Evolutionary conservation across 2,888 invertebrate genomes (phyloP).

Genomic region (Noctua janthe): DNA sequence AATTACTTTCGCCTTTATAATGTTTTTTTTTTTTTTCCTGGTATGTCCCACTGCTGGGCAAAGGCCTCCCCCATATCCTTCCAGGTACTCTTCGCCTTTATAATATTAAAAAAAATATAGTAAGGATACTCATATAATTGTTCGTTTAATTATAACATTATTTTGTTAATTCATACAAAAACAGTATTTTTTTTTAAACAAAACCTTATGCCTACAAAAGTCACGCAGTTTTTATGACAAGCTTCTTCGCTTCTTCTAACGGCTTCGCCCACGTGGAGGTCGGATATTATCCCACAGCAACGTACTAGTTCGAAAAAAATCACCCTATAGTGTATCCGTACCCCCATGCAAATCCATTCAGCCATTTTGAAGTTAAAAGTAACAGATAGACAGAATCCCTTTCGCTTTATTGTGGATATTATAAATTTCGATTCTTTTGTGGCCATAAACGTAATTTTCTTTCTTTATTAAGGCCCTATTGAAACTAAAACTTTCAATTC

Average conservation of each 20-base stretch:
- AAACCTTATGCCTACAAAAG: neutral
- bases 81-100: too few species aligned
- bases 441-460: neutral
- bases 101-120: too few species aligned
- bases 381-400: too few species aligned
- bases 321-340: neutral
- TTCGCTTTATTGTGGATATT: neutral
- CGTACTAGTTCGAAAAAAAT: neutral
- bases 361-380: neutral
- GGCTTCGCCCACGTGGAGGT: too few species aligned
- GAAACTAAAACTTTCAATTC: neutral
- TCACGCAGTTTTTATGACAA: too few species aligned
- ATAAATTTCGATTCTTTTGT: neutral
- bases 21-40: too few species aligned
- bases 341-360: neutral
- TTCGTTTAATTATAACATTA: neutral
- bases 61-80: too few species aligned
- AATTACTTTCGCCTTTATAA: too few species aligned
- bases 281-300: too few species aligned
- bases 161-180: neutral
- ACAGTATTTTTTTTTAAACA: too few species aligned
- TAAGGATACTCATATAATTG: neutral
- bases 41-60: too few species aligned
- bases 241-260: too few species aligned
- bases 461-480: neutral